A percentile compares a stretch with the other conserved stretches of the same genome.
Conservation (phyloP, 2,797 vertebrate genomes). For the Euphonia xanthogaster region DNA sequence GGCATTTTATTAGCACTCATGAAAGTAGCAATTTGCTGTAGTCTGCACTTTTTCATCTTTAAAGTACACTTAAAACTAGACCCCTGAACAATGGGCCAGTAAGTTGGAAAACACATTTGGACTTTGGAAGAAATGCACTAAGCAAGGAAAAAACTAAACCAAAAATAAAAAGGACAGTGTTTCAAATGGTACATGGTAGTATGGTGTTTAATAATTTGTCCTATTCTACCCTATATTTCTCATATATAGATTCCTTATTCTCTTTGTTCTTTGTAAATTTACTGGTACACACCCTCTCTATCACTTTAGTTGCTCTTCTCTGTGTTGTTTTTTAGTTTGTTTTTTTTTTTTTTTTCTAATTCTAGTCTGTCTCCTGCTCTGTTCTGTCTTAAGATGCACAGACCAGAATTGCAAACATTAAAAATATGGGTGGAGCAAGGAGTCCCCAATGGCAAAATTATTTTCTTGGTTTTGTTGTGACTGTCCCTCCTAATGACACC, state of each 20-base stretch:
- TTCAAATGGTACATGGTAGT: background rate
- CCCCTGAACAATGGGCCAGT: background rate
- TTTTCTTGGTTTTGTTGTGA: background rate
- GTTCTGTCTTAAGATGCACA: background rate
- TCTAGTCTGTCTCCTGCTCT: background rate
- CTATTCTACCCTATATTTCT: background rate
- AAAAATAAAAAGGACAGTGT: background rate
- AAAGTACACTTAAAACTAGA: background rate
- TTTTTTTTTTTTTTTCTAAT: background rate
- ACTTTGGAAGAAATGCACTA: background rate
- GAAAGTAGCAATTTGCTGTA: background rate
- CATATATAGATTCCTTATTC: background rate
- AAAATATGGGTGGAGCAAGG: background rate
- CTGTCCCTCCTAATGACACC: background rate
- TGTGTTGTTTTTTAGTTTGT: background rate
- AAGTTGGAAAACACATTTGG: background rate
- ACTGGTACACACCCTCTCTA: background rate
- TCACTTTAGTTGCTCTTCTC: background rate
- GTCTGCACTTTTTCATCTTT: background rate
- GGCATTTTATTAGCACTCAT: constrained; percentile 4
- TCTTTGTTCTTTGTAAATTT: background rate
- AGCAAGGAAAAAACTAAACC: background rate
- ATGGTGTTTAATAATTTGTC: background rate
- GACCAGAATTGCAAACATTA: background rate
- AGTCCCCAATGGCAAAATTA: background rate